Percentiles rank a stretch among this genome's conserved stretches.
Conservation (phyloP, 2,113 vertebrate genomes). For the Percina caprodes region DNA sequence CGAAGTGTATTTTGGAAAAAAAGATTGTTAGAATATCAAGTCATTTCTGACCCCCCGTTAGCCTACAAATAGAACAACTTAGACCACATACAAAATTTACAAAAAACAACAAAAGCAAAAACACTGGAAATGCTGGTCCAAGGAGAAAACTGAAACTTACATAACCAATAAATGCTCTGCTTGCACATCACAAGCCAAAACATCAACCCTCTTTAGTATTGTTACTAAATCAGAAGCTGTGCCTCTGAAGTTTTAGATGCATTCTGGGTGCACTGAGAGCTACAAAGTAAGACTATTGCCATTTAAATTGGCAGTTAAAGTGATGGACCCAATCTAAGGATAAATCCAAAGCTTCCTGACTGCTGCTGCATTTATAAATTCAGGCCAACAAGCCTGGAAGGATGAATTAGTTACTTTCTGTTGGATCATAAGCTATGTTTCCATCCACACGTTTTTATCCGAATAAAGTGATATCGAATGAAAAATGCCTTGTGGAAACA, state of each 20-base stretch:
- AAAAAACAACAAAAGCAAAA: conserved; percentile 4
- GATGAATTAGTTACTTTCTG: conserved; percentile 61
- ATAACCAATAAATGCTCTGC: not conserved
- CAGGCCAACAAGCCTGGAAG: conserved; percentile 42
- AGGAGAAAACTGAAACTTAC: conserved; percentile 4
- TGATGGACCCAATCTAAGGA: conserved; percentile 44
- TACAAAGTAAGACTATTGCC: conserved; percentile 15
- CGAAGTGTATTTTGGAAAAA: not conserved
- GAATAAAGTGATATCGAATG: no score
- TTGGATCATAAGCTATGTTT: conserved; percentile 22
- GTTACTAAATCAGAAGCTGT: conserved; percentile 6
- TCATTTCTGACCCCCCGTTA: not conserved
- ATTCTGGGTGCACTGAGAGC: not conserved
- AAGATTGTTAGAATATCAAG: not conserved
- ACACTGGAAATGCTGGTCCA: not conserved
- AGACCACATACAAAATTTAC: not conserved
- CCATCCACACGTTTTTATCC: no score
- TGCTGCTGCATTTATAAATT: conserved; percentile 55
- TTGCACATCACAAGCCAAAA: conserved; percentile 16
- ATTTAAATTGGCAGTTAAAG: conserved; percentile 47
- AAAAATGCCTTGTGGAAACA: no score
- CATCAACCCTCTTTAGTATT: conserved; percentile 5
- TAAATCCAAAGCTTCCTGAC: conserved; percentile 51
- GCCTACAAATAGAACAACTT: not conserved
- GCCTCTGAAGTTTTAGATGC: conserved; percentile 17